Evolutionary conservation across 2,113 vertebrate species (phyloP).

Genomic region (Collichthys lucidus): DNA sequence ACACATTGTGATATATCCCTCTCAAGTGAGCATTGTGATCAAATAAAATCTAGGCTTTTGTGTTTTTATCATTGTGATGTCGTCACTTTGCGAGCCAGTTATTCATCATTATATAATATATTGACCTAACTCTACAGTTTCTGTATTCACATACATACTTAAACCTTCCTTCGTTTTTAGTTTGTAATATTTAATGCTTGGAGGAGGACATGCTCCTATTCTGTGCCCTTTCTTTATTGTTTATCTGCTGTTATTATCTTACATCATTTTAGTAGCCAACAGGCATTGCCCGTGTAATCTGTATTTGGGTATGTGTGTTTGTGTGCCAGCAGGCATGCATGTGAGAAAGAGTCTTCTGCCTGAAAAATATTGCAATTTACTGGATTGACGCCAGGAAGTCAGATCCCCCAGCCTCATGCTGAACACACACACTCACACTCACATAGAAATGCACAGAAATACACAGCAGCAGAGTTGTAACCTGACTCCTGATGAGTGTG

Average conservation of each 20-base stretch:
- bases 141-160: neutral
- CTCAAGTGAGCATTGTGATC: neutral
- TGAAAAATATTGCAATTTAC: constrained; percentile 63
- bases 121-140: constrained; percentile 1
- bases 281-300: constrained; percentile 28
- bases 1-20: neutral
- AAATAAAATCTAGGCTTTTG: neutral
- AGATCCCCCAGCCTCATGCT: constrained; percentile 43
- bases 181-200: constrained; percentile 8
- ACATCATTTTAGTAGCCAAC: constrained; percentile 25
- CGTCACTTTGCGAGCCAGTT: neutral
- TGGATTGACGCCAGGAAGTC: constrained; percentile 67
- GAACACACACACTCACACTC: constrained; percentile 44
- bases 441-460: constrained; percentile 37
- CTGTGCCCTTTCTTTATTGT: constrained; percentile 13
- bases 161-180: neutral
- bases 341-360: constrained; percentile 34
- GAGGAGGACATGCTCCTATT: constrained; percentile 17
- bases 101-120: constrained; percentile 16
- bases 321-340: constrained; percentile 18
- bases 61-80: neutral
- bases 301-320: constrained; percentile 10
- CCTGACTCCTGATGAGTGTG: constrained; percentile 65
- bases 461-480: constrained; percentile 68
- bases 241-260: constrained; percentile 10